These are phyloP conservation scores for Huso huso DNA, from an alignment of 2,797 vertebrate species.

Conservation along the genomic window DNA sequence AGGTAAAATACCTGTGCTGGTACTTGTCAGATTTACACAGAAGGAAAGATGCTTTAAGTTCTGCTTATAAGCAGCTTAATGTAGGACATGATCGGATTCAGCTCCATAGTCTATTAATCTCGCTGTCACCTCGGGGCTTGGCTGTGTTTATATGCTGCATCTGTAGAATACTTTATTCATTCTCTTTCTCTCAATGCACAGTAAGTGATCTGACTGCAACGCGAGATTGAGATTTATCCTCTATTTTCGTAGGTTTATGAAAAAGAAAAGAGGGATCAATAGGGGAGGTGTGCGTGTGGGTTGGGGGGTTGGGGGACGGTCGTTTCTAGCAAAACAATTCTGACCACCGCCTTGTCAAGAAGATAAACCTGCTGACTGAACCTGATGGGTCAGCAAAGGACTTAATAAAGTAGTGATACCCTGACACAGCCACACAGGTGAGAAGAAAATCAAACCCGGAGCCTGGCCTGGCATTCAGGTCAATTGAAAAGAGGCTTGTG, in stretches of 20 bases:
- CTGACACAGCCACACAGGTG: no score
- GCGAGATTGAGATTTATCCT: slow-evolving; percentile 52
- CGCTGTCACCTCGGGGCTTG: slow-evolving; percentile 33
- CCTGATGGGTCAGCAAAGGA: no score
- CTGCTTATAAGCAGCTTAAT: slow-evolving; percentile 28
- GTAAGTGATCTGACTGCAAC: slow-evolving; percentile 53
- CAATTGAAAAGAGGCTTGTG: no score
- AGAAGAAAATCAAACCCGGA: no score
- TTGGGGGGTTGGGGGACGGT: neutral
- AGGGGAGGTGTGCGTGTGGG: neutral
- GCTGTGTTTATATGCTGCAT: slow-evolving; percentile 35
- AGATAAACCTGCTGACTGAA: no score
- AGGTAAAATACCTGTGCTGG: neutral
- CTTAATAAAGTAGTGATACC: no score
- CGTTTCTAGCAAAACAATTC: no score
- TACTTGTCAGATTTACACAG: neutral
- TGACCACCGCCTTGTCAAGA: no score
- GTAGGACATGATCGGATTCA: slow-evolving; percentile 40
- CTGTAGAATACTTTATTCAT: slow-evolving; percentile 49
- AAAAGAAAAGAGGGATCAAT: neutral
- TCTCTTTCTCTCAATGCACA: slow-evolving; percentile 37
- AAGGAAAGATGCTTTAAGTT: neutral
- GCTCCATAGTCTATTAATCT: slow-evolving; percentile 47
- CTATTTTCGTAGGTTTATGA: neutral
- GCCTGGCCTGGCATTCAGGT: no score